A percentile compares a stretch with the other conserved stretches of the same genome.
Evolutionary conservation across 2,888 invertebrate genomes (phyloP).

Genomic region (Hirtodrosophila histrioides): DNA sequence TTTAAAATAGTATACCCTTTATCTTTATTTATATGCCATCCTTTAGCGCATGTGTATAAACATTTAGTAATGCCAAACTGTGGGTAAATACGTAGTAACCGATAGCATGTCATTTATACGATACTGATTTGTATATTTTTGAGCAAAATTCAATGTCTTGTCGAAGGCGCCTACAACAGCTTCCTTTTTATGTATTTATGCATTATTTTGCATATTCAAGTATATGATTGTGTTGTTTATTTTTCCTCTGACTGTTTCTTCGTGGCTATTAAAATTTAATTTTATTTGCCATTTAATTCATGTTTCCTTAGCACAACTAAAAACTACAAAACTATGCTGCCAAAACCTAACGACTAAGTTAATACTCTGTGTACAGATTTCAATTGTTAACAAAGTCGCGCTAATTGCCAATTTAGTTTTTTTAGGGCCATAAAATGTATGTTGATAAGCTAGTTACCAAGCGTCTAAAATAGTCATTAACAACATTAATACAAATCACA

Average conservation of each 20-base stretch:
- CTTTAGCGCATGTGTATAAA: conserved; percentile 19
- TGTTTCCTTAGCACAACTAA: not conserved
- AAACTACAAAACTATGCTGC: no score
- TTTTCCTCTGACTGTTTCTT: no score
- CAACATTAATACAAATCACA: no score
- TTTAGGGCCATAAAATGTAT: not conserved
- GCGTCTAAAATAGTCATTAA: no score
- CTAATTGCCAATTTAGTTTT: no score
- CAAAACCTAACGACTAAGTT: conserved; percentile 1
- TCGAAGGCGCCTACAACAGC: not conserved
- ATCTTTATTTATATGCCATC: conserved; percentile 24
- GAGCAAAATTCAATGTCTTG: conserved; percentile 4
- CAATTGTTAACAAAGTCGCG: not conserved
- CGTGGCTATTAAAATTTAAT: not conserved
- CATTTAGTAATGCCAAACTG: no score
- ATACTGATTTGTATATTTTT: not conserved
- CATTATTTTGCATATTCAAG: not conserved
- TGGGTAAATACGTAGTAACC: conserved; percentile 5
- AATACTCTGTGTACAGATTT: not conserved
- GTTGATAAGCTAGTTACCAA: no score
- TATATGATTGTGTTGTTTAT: not conserved
- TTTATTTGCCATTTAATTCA: conserved; percentile 11
- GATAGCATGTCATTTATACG: not conserved
- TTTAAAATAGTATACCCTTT: not conserved
- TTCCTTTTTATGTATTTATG: not conserved